Conservation (phyloP, 1,140 invertebrate genomes). For the Mercenaria mercenaria region DNA sequence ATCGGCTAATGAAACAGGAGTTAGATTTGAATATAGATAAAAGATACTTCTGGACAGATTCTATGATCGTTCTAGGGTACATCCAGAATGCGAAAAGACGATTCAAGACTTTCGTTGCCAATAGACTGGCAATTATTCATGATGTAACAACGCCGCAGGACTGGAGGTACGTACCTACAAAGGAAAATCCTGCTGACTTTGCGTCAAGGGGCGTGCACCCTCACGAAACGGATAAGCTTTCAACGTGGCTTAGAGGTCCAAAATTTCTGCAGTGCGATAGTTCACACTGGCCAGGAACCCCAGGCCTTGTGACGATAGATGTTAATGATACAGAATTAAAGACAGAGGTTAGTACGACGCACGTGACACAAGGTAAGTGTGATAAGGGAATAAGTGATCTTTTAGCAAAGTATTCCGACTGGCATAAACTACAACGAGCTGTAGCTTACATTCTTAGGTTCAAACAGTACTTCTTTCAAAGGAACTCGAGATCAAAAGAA, state of each 20-base stretch:
- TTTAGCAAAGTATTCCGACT: constrained; percentile 14
- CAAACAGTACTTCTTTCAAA: neutral
- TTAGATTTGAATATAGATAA: neutral
- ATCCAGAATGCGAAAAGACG: neutral
- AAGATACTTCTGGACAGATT: constrained; percentile 49
- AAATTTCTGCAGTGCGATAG: neutral
- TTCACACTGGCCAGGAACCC: neutral
- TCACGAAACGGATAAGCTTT: neutral
- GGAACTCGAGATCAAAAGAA: neutral
- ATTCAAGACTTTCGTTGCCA: constrained; percentile 52
- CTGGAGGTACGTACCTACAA: constrained; percentile 45
- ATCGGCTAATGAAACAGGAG: constrained; percentile 4
- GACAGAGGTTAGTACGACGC: neutral
- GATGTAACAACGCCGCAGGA: neutral
- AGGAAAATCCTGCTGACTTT: neutral
- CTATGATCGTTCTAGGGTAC: constrained; percentile 34
- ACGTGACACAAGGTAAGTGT: neutral
- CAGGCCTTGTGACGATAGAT: neutral
- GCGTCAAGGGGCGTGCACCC: neutral
- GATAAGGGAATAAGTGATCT: neutral
- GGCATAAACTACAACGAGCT: neutral
- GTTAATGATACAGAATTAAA: neutral
- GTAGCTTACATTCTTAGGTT: constrained; percentile 10
- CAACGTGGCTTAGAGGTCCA: constrained; percentile 23
- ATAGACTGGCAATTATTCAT: constrained; percentile 43